Conservation (phyloP, 92 coral and sea anemone species). For the Parazoanthus atlanticus region DNA sequence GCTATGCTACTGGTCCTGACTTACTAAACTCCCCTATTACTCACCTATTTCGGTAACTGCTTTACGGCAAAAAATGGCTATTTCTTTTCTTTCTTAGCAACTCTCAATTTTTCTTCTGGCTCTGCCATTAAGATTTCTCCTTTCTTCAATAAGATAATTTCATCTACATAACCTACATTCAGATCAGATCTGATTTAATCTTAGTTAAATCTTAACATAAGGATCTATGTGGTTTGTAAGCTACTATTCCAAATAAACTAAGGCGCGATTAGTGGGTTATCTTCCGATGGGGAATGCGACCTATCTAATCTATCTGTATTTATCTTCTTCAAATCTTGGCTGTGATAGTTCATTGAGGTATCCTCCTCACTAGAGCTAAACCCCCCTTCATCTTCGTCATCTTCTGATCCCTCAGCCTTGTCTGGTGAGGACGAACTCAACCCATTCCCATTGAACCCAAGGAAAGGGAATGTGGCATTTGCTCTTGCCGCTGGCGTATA, state of each 20-base stretch:
- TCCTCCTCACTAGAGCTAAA: constrained; percentile 25
- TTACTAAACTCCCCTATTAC: not conserved
- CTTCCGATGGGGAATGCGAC: constrained; percentile 33
- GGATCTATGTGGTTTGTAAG: constrained; percentile 9
- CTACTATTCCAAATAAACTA: constrained; percentile 6
- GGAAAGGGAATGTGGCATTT: constrained; percentile 11
- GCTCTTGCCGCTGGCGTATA: not conserved
- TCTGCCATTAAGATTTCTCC: constrained; percentile 21
- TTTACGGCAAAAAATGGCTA: not conserved
- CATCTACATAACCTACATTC: constrained; percentile 25
- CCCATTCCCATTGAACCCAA: constrained; percentile 39
- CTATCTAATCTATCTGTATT: constrained; percentile 8
- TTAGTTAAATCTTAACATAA: constrained; percentile 31
- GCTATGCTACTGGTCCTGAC: not conserved
- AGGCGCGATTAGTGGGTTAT: constrained; percentile 25
- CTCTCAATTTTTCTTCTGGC: constrained; percentile 15
- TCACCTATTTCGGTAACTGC: constrained; percentile 2
- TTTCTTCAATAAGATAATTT: constrained; percentile 19
- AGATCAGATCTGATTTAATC: constrained; percentile 31
- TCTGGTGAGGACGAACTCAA: not conserved
- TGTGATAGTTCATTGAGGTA: not conserved
- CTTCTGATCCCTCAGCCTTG: constrained; percentile 6
- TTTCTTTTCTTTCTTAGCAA: not conserved
- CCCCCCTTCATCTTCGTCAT: constrained; percentile 4
- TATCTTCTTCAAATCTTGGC: constrained; percentile 2